Percentiles rank a stretch among this genome's conserved stretches.
Evolutionary conservation across 1,140 invertebrate species (phyloP).

Genomic region (Penaeus vannamei): DNA sequence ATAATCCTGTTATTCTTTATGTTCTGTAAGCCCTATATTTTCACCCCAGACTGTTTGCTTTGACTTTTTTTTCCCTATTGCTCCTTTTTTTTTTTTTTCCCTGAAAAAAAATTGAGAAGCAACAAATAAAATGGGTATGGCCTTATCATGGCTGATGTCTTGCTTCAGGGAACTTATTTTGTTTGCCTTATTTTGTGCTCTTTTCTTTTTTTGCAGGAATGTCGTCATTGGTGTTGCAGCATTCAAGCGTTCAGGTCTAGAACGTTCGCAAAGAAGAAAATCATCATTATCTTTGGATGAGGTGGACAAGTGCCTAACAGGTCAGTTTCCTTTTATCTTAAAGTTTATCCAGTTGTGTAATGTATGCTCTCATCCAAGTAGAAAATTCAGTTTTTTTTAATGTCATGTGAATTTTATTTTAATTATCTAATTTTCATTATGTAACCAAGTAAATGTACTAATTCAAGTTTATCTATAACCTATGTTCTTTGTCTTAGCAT

Average conservation of each 20-base stretch:
- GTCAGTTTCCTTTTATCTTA: conserved; percentile 31
- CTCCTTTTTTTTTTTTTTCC: neutral
- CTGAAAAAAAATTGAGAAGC: neutral
- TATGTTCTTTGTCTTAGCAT: too few relatives aligned
- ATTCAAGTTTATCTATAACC: too few relatives aligned
- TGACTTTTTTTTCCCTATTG: neutral
- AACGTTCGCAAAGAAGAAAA: conserved; percentile 50
- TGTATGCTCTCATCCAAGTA: too few relatives aligned
- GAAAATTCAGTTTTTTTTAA: too few relatives aligned
- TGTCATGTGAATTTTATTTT: too few relatives aligned
- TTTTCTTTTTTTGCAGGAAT: conserved; percentile 76
- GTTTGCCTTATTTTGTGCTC: conserved; percentile 18
- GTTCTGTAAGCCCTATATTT: too few relatives aligned
- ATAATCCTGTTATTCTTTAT: too few relatives aligned
- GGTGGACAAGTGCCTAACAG: conserved; percentile 64
- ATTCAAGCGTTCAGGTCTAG: conserved; percentile 57
- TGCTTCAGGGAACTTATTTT: neutral
- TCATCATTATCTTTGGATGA: conserved; percentile 53
- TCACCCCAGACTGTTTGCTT: too few relatives aligned
- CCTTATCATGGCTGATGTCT: neutral
- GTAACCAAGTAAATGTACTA: too few relatives aligned
- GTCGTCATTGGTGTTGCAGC: conserved; percentile 89
- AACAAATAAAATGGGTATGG: too few relatives aligned
- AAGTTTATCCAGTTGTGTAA: conserved; percentile 51
- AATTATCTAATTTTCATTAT: too few relatives aligned